Evolutionary conservation across 2,888 invertebrate species (phyloP).

Genomic region (Ormyrus rosae): DNA sequence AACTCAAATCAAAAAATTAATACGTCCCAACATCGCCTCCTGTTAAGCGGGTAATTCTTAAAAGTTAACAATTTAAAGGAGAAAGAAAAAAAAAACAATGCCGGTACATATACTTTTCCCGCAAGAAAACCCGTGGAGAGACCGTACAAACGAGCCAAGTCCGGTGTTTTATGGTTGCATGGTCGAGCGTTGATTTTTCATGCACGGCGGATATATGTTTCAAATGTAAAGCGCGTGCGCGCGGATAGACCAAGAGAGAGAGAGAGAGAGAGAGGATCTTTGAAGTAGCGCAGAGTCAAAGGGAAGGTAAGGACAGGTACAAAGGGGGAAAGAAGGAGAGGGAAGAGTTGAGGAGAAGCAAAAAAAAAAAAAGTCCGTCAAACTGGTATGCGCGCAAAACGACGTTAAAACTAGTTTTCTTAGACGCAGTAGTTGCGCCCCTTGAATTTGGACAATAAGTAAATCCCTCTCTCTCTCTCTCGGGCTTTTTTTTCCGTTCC

Average conservation of each 20-base stretch:
- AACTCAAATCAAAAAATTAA: too few species aligned
- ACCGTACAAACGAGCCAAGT: background rate
- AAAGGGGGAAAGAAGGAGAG: conserved; percentile 43
- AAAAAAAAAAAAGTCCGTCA: conserved; percentile 29
- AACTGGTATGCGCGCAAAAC: conserved; percentile 46
- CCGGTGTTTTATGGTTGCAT: conserved; percentile 60
- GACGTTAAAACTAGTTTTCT: conserved; percentile 67
- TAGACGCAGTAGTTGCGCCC: conserved; percentile 62
- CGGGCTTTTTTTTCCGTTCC: conserved; percentile 6
- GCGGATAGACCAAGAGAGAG: conserved; percentile 65
- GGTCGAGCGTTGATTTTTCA: conserved; percentile 70
- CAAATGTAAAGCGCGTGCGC: background rate
- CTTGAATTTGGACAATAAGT: conserved; percentile 62
- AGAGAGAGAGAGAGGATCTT: conserved; percentile 60
- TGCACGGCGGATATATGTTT: conserved; percentile 59
- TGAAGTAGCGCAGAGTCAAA: conserved; percentile 55
- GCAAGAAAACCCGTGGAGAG: background rate
- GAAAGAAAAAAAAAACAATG: background rate
- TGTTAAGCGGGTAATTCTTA: background rate
- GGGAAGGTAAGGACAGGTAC: conserved; percentile 53
- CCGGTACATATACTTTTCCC: background rate
- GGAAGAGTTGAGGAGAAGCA: conserved; percentile 1
- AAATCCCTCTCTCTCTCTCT: conserved; percentile 44
- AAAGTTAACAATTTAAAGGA: too few species aligned
- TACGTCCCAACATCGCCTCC: too few species aligned